Base-by-base conservation (phyloP, 2,797 vertebrate species). In the Peromyscus aztecus region DNA sequence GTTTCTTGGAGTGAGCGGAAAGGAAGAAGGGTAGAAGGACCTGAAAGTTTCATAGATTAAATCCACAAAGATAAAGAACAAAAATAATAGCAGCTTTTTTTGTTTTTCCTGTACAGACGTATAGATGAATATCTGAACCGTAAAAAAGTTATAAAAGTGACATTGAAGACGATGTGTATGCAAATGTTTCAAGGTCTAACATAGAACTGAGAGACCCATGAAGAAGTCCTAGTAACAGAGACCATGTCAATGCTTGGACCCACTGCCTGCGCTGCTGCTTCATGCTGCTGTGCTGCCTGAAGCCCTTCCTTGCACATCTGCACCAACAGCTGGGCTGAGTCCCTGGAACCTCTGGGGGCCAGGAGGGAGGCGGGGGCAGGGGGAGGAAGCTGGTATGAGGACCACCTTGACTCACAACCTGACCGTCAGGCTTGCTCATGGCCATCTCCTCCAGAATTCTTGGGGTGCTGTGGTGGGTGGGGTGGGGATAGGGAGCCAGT, bases 71-170 rank as follows among this genome's bases (percentile, higher is more conserved):
- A 99, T 99, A 99, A 99, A 99, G 98, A 99, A 99, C 99, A 99
- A 99, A 99, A 78, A 78, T 40, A 99, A 99, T 99, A 99, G 99
- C 99, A 99, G 99, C 99, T 99, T 99, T 99, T 99, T 99, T 95
- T 98, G 6, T 99, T 99, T 99, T 99, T 99, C 99, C 99, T 99
- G 99, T 99, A 99, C 99, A 99, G 99, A 99, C 99, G 99, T 99
- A 99, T 99, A 99, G 99, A 99, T 99, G 99, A 99, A 99, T 99
- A 99, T 99, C 99, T 99, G 99, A 99, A 99, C 99, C 97, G 98
- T 99, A 99, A 99, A 99, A 99, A 99, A 99, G 99, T 99, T 99
- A 99, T 99, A 99, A 99, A 99, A 99, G 99, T 99, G 99, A 99
- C 99, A 99, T 99, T 99, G 99, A 99, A 99, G 99, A 99, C 99